Base-by-base conservation (phyloP, 1,140 invertebrate species). In the Atta cephalotes region DNA sequence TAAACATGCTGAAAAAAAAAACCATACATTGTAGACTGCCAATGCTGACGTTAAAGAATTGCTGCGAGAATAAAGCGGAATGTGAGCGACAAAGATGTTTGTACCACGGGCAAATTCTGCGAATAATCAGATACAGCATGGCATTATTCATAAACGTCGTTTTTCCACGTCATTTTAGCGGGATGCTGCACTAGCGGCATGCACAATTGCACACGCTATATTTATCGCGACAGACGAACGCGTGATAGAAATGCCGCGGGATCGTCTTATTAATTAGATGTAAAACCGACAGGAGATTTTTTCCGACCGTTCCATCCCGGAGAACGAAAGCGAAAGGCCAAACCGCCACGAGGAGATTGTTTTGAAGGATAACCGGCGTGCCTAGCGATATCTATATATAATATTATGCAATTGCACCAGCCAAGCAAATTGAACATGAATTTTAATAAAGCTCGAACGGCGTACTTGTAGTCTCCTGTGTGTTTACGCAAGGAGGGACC, bases 261-360 rank as follows among this genome's bases (percentile, higher is more conserved):
- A 68, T 14, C 14, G 14, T 80, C 49, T 81, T 65, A 16, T 81
- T 86, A 86, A 86, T 86, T 81, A 82, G 39, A 35, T 35, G 28
- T 14, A 82, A 86, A 82, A 81, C 81, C 63, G 39, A 81, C 63
- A 21, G n/a, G 21, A 25, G n/a, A 39, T 68, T 58, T 82, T 28
- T 51, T 82, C 21, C 53, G 21, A 14, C 31, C 49, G 78, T 62
- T 70, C 25, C 51, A 49, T 49, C 35, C 12, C n/a, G 39, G 45
- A 7, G 53, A 45, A 82, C 65, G 60, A 90, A 90, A 90, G 88
- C 88, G 88, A 90, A 90, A 90, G 88, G 88, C 85, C 74, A 62
- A 45, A 66, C 51, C 28, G 74, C 9, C 31, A n/a, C 51, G n/a
- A 70, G 39, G 87, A 89, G 88, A 89, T 89, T 68, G 82, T 68